Evolutionary conservation across 2,888 invertebrate species (phyloP), one percentile per base, ranked within the genome.

Genomic region (Stenodema calcarata): DNA sequence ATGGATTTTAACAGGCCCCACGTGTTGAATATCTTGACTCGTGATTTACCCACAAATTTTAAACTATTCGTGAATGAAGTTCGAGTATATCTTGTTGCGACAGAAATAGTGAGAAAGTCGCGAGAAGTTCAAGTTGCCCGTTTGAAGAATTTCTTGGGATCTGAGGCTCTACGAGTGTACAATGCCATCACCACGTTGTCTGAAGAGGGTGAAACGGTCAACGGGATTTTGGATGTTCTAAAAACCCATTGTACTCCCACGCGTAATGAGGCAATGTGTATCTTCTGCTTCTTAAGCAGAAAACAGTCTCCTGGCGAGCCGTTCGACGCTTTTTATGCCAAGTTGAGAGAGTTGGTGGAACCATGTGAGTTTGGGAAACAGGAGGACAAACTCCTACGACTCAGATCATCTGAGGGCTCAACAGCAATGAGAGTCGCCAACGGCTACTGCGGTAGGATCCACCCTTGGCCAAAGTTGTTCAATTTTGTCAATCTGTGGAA

Each of bases 211-310:
- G 42, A 50, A 50, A 50, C 50, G 3, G 16, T 16, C 16, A 16
- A 50, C 12, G 50, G 50, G 16, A 50, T 50, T 50, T 50, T 50
- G 16, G 50, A 50, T 12, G 50, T 50, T 50, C 16, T 50, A 16
- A 50, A 50, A 16, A n/a, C n/a, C n/a, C n/a, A n/a, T n/a, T n/a
- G n/a, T n/a, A n/a, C n/a, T n/a, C n/a, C n/a, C n/a, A n/a, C n/a
- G n/a, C n/a, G n/a, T n/a, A n/a, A n/a, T n/a, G n/a, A n/a, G n/a
- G n/a, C n/a, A n/a, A n/a, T n/a, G n/a, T n/a, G n/a, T n/a, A n/a
- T n/a, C n/a, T n/a, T n/a, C n/a, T n/a, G 50, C 9, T 88, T 88
- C 80, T 85, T 88, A n/a, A 83, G 62, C 12, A 62, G 87, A 7
- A 78, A 80, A 18, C 88, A 89, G 80, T 28, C 73, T 69, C 76